phyloP scores from a whole-genome alignment of 2,888 invertebrate genomes.

The Panzeria rudis region DNA sequence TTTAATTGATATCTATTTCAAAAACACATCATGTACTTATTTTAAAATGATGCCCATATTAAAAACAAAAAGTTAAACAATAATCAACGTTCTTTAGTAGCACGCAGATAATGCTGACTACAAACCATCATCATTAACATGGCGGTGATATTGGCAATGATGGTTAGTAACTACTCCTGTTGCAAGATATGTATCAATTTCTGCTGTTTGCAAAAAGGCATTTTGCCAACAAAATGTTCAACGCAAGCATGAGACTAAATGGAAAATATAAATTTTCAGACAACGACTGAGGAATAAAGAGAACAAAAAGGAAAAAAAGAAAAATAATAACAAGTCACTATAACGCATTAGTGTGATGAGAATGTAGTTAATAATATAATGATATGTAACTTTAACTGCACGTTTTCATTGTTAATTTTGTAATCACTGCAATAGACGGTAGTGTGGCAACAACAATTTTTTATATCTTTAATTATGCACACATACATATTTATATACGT shows the following conservation, averaged over 20 bases:
- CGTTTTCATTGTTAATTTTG: constrained; percentile 27
- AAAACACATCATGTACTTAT: not conserved
- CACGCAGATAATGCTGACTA: constrained; percentile 31
- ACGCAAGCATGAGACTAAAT: constrained; percentile 5
- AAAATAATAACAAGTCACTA: constrained; percentile 8
- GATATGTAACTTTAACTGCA: constrained; percentile 43
- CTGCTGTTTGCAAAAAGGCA: constrained; percentile 40
- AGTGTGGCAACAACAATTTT: not conserved
- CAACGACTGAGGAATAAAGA: constrained; percentile 1
- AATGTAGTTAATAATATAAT: constrained; percentile 3
- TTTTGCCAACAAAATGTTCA: constrained; percentile 59
- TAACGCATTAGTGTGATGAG: constrained; percentile 19
- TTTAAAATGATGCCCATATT: not conserved
- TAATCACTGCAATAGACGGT: constrained; percentile 25
- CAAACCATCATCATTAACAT: constrained; percentile 36
- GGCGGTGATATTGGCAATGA: constrained; percentile 20
- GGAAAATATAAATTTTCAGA: constrained; percentile 10
- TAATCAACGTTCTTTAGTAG: constrained; percentile 1
- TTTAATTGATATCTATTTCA: not conserved
- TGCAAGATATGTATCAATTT: constrained; percentile 11
- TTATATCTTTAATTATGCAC: constrained; percentile 1
- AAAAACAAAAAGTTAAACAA: not conserved
- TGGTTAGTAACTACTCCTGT: constrained; percentile 7
- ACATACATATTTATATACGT: not conserved
- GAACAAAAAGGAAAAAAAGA: not conserved